Conservation (phyloP, 2,888 invertebrate species). For the Crossocerus cetratus region DNA sequence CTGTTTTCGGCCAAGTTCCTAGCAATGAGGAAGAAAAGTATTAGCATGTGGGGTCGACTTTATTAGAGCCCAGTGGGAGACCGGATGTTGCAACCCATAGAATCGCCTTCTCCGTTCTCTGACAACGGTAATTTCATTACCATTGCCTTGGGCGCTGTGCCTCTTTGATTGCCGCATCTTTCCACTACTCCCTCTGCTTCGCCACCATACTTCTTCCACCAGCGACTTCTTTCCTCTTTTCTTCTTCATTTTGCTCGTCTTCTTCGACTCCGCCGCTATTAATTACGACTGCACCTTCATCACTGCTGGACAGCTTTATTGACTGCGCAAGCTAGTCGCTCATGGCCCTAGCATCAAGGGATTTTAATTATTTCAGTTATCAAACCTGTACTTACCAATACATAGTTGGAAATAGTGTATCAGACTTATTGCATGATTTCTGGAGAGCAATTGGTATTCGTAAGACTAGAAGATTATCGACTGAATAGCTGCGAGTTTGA, state of each 20-base stretch:
- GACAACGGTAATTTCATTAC: slow-evolving; percentile 38
- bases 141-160: slow-evolving; percentile 33
- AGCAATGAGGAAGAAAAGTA: neutral
- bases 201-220: neutral
- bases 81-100: slow-evolving; percentile 24
- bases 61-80: slow-evolving; percentile 22
- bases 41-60: slow-evolving; percentile 22
- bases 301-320: slow-evolving; percentile 28
- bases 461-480: slow-evolving; percentile 36
- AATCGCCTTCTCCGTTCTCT: slow-evolving; percentile 31
- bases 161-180: slow-evolving; percentile 6
- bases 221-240: neutral
- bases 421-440: neutral
- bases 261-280: slow-evolving; percentile 10
- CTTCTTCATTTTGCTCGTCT: slow-evolving; percentile 35
- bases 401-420: no score
- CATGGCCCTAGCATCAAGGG: no score
- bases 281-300: slow-evolving; percentile 37
- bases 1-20: no score
- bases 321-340: neutral
- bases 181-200: neutral
- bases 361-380: no score
- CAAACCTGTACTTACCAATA: no score
- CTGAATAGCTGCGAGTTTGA: no score
- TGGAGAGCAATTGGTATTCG: slow-evolving; percentile 36